A percentile compares a stretch with the other conserved stretches of the same genome.
Evolutionary conservation across 2,888 invertebrate genomes (phyloP).

Genomic region (Acrobasis consociella): DNA sequence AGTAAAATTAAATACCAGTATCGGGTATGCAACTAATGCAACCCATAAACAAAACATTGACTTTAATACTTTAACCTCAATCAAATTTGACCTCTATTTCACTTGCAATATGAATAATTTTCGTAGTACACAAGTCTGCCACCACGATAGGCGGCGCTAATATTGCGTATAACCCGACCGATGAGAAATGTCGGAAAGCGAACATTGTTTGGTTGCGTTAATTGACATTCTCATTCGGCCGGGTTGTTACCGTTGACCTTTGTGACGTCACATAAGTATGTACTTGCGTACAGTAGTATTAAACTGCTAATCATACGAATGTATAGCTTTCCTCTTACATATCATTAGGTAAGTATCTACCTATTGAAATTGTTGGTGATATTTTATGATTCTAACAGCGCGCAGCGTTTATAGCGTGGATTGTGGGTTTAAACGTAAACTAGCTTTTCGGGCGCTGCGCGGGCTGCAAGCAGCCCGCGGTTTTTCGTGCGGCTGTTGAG

Average conservation of each 20-base stretch:
- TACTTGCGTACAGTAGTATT: constrained; percentile 13
- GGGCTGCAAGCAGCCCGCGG: too few species aligned
- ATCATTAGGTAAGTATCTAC: not conserved
- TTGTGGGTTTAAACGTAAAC: too few species aligned
- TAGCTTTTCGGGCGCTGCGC: too few species aligned
- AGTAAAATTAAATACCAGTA: not conserved
- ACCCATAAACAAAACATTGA: constrained; percentile 6
- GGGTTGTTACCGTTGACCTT: constrained; percentile 62
- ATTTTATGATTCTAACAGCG: too few species aligned
- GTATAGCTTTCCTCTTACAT: constrained; percentile 10
- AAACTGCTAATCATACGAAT: not conserved
- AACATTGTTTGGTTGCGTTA: not conserved
- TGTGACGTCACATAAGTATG: constrained; percentile 34
- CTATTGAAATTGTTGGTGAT: too few species aligned
- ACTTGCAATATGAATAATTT: constrained; percentile 11
- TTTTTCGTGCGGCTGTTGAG: too few species aligned
- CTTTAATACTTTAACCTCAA: not conserved
- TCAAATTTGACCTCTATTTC: constrained; percentile 23
- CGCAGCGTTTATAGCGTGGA: too few species aligned
- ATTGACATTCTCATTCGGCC: constrained; percentile 34
- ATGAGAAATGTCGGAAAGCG: constrained; percentile 27
- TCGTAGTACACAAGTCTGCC: constrained; percentile 11
- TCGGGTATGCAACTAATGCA: not conserved
- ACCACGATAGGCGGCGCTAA: constrained; percentile 35
- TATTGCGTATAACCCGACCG: constrained; percentile 44